These are phyloP conservation scores for Actinostola sp. DNA, from an alignment of 92 coral and sea anemone genomes.

Conservation along the genomic window DNA sequence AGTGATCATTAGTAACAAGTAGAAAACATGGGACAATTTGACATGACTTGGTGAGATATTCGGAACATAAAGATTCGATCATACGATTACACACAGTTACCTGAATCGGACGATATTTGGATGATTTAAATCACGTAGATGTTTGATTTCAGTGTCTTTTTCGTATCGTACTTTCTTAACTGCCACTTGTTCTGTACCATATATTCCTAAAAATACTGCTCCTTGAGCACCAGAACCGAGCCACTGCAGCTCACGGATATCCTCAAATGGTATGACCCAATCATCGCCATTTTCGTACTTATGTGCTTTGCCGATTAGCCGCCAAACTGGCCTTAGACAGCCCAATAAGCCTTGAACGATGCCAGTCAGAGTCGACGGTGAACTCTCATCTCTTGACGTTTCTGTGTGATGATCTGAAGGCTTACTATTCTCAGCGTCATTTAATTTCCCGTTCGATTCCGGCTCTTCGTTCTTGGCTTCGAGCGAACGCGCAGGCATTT, in stretches of 20 bases:
- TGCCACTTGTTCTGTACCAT: conserved; percentile 80
- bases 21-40: conserved; percentile 5
- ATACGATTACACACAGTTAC: conserved; percentile 22
- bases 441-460: conserved; percentile 2
- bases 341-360: conserved; percentile 78
- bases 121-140: conserved; percentile 70
- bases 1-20: too few relatives aligned
- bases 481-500: conserved; percentile 1
- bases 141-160: conserved; percentile 84
- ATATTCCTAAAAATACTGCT: conserved; percentile 81
- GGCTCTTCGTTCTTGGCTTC: conserved; percentile 5
- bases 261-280: conserved; percentile 87
- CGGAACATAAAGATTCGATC: background rate
- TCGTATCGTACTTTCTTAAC: conserved; percentile 87
- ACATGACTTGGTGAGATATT: background rate
- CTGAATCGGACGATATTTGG: conserved; percentile 86
- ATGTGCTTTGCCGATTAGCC: conserved; percentile 74
- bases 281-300: conserved; percentile 66
- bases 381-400: conserved; percentile 2
- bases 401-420: conserved; percentile 13
- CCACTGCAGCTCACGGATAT: conserved; percentile 81
- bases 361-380: conserved; percentile 61
- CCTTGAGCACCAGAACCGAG: conserved; percentile 90
- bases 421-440: background rate
- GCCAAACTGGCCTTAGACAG: conserved; percentile 86